Conservation (phyloP, 1,140 invertebrate species). For the Hydropsyche tenuis region DNA sequence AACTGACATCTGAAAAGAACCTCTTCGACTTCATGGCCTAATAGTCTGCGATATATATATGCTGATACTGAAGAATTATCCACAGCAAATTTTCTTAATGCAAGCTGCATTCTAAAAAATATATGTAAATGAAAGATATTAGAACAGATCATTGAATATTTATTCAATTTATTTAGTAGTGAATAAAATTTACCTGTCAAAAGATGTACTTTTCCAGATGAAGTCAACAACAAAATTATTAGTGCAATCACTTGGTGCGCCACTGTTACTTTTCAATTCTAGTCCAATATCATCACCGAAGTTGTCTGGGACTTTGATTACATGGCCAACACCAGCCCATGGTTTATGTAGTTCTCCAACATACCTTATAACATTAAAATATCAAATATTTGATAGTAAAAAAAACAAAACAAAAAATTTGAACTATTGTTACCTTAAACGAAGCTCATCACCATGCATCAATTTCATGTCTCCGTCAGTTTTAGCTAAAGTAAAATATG, state of each 20-base stretch:
- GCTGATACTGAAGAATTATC: constrained; percentile 96
- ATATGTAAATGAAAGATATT: too few relatives aligned
- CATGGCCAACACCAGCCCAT: constrained; percentile 95
- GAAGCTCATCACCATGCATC: constrained; percentile 99
- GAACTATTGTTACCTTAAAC: constrained; percentile 65
- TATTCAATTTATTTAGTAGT: too few relatives aligned
- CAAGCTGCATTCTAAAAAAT: constrained; percentile 90
- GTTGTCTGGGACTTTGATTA: constrained; percentile 99
- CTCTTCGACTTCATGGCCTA: constrained; percentile 98
- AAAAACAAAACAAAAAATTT: constrained; percentile 31
- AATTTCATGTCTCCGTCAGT: constrained; percentile 98
- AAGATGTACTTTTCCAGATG: constrained; percentile 99
- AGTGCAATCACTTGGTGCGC: constrained; percentile 89
- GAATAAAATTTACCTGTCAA: constrained; percentile 77
- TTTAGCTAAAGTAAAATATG: constrained; percentile 97
- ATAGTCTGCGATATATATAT: constrained; percentile 95
- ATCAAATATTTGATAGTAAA: not conserved
- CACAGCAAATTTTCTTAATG: constrained; percentile 93
- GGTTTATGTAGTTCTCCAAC: constrained; percentile 90
- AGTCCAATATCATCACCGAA: constrained; percentile 98
- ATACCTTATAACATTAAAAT: constrained; percentile 68
- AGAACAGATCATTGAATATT: too few relatives aligned
- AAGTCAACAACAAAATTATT: constrained; percentile 99
- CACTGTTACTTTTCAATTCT: constrained; percentile 90
- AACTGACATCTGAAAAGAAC: constrained; percentile 87